These are phyloP conservation scores for Felis catus DNA, from an alignment of 2,113 vertebrate species.

Conservation along the genomic window DNA sequence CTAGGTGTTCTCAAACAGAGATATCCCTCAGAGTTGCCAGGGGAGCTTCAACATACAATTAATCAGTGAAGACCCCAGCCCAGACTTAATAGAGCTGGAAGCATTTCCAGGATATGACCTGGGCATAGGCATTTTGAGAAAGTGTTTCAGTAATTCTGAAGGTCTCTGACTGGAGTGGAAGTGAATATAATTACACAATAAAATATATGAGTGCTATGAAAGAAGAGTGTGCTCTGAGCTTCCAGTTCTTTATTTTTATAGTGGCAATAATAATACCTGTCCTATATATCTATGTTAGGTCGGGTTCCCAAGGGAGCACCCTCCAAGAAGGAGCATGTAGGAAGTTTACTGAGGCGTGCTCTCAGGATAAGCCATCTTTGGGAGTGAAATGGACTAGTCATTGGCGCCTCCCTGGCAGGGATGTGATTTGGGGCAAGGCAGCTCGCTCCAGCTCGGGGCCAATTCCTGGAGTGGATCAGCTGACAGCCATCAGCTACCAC, in stretches of 20 bases:
- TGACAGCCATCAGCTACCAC: fast-evolving
- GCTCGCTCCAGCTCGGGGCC: not conserved
- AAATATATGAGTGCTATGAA: not conserved
- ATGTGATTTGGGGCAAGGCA: not conserved
- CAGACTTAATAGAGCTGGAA: not conserved
- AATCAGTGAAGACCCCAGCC: fast-evolving
- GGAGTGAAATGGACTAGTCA: not conserved
- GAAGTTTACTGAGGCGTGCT: not conserved
- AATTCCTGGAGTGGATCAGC: not conserved
- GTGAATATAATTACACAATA: not conserved
- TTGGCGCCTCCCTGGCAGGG: not conserved
- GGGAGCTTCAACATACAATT: not conserved
- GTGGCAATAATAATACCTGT: too few species aligned
- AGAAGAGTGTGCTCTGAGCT: not conserved
- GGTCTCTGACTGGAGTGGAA: not conserved
- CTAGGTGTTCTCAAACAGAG: not conserved
- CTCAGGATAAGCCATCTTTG: not conserved
- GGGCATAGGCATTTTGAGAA: not conserved
- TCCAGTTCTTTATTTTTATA: not conserved
- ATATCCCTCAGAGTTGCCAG: not conserved
- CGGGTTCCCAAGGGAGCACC: not conserved
- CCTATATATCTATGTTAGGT: not conserved
- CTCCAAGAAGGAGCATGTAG: not conserved
- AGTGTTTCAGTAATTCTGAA: not conserved
- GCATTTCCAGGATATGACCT: not conserved